Percentiles rank a stretch among this genome's conserved stretches.
Conservation (phyloP, 2,888 invertebrate species). For the Drosophila subquinaria region DNA sequence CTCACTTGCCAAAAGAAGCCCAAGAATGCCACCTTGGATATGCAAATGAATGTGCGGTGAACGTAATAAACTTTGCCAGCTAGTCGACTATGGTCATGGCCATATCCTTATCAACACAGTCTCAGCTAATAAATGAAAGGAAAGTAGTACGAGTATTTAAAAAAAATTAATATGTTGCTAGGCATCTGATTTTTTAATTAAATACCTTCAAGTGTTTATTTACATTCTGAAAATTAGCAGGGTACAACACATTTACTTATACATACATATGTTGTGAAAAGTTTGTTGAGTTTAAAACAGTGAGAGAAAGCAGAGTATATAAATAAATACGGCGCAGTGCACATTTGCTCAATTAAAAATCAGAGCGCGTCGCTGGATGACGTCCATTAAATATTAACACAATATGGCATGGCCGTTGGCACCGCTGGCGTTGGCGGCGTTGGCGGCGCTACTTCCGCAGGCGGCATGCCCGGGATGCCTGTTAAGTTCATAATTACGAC, state of each 20-base stretch:
- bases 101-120: conserved; percentile 29
- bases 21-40: conserved; percentile 37
- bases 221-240: too few relatives aligned
- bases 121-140: conserved; percentile 50
- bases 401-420: conserved; percentile 35
- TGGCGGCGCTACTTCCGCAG: conserved; percentile 36
- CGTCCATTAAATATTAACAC: conserved; percentile 64
- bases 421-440: conserved; percentile 5
- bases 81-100: conserved; percentile 32
- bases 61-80: conserved; percentile 57
- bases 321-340: conserved; percentile 24
- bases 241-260: too few relatives aligned
- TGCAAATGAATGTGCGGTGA: conserved; percentile 65
- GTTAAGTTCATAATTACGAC: conserved; percentile 63
- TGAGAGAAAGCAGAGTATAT: conserved; percentile 12
- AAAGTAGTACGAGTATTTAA: conserved; percentile 18
- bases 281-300: conserved; percentile 32
- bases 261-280: neutral
- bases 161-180: conserved; percentile 14
- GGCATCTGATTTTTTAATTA: conserved; percentile 20
- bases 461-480: conserved; percentile 32
- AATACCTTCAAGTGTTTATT: conserved; percentile 17
- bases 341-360: conserved; percentile 57
- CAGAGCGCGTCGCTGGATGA: conserved; percentile 34
- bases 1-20: conserved; percentile 50